Conservation (phyloP, 2,888 invertebrate species). For the Glyphotaelius pellucidus region DNA sequence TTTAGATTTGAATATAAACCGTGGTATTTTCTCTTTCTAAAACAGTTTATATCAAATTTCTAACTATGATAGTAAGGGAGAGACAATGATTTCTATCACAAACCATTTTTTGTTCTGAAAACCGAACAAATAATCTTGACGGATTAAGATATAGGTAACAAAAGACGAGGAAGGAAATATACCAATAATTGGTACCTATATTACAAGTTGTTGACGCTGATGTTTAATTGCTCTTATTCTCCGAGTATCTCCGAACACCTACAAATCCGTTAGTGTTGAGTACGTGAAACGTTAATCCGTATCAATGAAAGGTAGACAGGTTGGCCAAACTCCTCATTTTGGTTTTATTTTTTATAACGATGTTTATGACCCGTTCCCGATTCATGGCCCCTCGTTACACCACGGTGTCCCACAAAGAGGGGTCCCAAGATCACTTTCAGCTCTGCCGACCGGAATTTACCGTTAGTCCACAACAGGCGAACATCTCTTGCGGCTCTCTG, state of each 20-base stretch:
- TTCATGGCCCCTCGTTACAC: slow-evolving; percentile 28
- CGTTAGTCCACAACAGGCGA: slow-evolving; percentile 15
- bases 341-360: slow-evolving; percentile 7
- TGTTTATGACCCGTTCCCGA: slow-evolving; percentile 41
- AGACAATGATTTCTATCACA: too few relatives aligned
- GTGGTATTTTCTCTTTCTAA: too few relatives aligned
- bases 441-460: slow-evolving; percentile 41
- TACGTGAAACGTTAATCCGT: background rate
- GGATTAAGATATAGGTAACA: background rate
- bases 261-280: background rate
- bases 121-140: too few relatives aligned
- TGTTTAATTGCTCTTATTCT: background rate
- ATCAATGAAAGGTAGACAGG: background rate
- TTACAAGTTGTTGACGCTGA: background rate
- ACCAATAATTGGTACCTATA: background rate
- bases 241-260: background rate
- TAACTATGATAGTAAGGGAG: too few relatives aligned
- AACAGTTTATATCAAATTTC: too few relatives aligned
- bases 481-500: background rate
- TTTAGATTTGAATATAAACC: too few relatives aligned
- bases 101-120: too few relatives aligned
- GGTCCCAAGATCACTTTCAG: slow-evolving; percentile 44
- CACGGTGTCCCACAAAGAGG: slow-evolving; percentile 29
- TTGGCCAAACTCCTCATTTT: slow-evolving; percentile 4
- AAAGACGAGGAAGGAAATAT: background rate